Conservation (phyloP, 2,888 invertebrate species). For the Reticulitermes lucifugus region DNA sequence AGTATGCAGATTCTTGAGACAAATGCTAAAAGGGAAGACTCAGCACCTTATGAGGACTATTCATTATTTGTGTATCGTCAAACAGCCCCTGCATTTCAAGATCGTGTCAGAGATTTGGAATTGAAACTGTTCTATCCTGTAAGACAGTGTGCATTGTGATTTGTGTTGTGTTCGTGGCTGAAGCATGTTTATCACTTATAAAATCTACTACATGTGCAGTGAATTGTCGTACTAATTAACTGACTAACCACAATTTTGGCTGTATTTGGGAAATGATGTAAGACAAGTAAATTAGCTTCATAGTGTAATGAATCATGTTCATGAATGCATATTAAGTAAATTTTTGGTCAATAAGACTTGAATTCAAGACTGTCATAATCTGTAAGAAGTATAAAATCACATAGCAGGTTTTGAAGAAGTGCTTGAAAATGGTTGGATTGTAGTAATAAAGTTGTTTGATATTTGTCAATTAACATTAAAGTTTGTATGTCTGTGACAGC, state of each 20-base stretch:
- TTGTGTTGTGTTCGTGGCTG: neutral
- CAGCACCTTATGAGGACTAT: slow-evolving; percentile 81
- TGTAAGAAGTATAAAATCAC: no score
- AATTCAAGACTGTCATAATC: no score
- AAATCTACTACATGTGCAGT: neutral
- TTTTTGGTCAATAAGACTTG: no score
- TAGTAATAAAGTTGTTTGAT: no score
- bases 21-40: slow-evolving; percentile 75
- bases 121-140: slow-evolving; percentile 79
- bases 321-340: no score
- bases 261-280: neutral
- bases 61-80: slow-evolving; percentile 88
- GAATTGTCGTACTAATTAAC: neutral
- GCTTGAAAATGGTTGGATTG: no score
- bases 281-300: neutral
- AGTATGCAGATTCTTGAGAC: slow-evolving; percentile 88
- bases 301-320: no score
- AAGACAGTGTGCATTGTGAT: slow-evolving; percentile 63
- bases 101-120: slow-evolving; percentile 85
- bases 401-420: no score
- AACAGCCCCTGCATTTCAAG: slow-evolving; percentile 85
- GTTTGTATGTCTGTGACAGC: no score
- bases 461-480: no score
- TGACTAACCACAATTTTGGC: neutral
- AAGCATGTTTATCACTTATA: neutral